A percentile compares a stretch with the other conserved stretches of the same genome.
Evolutionary conservation across 30 jellyfish, hydroid and myxozoan genomes (phyloP).

Genomic region (Rhopilema esculentum): DNA sequence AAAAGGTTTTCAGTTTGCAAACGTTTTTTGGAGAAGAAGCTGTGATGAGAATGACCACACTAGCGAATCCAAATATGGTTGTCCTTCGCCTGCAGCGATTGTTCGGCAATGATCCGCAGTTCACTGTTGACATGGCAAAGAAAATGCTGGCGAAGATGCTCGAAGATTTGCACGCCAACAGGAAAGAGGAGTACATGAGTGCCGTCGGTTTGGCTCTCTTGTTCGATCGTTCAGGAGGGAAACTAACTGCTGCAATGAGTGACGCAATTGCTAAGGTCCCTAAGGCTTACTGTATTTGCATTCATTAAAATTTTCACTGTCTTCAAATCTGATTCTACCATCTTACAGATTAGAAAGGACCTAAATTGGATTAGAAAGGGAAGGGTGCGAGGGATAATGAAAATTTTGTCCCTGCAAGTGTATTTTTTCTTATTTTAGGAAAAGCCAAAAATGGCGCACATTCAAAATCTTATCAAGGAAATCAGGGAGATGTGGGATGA

Average conservation of each 20-base stretch:
- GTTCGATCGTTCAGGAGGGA: slow-evolving; percentile 82
- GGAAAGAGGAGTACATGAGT: slow-evolving; percentile 87
- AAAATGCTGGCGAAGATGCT: slow-evolving; percentile 73
- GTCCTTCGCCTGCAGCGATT: slow-evolving; percentile 39
- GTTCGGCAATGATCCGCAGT: slow-evolving; percentile 76
- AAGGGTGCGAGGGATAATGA: too few relatives aligned
- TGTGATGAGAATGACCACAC: slow-evolving; percentile 80
- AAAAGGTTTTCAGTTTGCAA: slow-evolving; percentile 72
- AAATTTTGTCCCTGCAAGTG: background rate
- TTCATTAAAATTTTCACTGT: too few relatives aligned
- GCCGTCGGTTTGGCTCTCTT: slow-evolving; percentile 79
- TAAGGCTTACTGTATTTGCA: too few relatives aligned
- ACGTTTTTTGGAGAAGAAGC: slow-evolving; percentile 79
- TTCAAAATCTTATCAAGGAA: slow-evolving; percentile 52
- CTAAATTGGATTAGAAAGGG: too few relatives aligned
- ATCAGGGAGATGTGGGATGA: slow-evolving; percentile 84
- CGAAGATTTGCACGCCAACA: slow-evolving; percentile 76
- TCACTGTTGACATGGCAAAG: slow-evolving; percentile 74
- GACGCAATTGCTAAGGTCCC: slow-evolving; percentile 57
- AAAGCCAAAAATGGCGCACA: slow-evolving; percentile 39
- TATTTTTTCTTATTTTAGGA: slow-evolving; percentile 6
- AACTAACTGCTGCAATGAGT: slow-evolving; percentile 56
- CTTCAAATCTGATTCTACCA: too few relatives aligned
- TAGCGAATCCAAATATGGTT: slow-evolving; percentile 68
- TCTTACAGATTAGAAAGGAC: too few relatives aligned